Base-by-base conservation (phyloP, 2,797 vertebrate species). In the Channa striata region DNA sequence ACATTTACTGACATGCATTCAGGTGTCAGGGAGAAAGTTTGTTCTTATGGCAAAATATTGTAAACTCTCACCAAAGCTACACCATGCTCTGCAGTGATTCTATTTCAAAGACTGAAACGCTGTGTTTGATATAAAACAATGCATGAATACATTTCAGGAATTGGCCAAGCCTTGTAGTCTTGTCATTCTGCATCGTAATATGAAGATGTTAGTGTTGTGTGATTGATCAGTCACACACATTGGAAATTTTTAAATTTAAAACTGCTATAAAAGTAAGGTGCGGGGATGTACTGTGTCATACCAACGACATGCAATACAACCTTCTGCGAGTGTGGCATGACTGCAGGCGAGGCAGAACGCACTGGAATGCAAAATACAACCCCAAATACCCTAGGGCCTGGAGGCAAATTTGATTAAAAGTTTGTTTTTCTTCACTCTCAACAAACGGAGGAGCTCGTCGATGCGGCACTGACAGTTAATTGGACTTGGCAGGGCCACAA, bases 401-500 rank as follows among this genome's bases (percentile, higher is more conserved):
- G 77, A 93, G 92, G 91, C 92, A 93, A 94, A 95, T 94, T 95
- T 94, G 94, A 95, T 95, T 94, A 95, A 94, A 95, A 95, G 93
- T 94, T 94, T 94, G 93, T 94, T 95, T 95, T 94, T 94, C 93
- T 94, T 94, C 92, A 91, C 92, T 94, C 92, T 92, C 92, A 91
- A 91, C 91, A 92, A 94, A 95, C 84, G 83, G 85, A 93, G 91
- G 90, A 90, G 91, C 88, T 88, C 88, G 90, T 95, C 93, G 92
- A 94, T 95, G 95, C 93, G 93, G 94, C 94, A 94, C 95, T 94
- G 93, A 89, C 90, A 93, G 89, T 94, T 97, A 97, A 98, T 96
- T 96, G 96, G 95, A 97, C 96, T 94, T 97, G 96, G 96, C 97
- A 96, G 94, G 93, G 93, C 94, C 95, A 94, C 92, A 91, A 95